Base-by-base conservation (phyloP, 92 coral and sea anemone species). In the Actinostola sp. region DNA sequence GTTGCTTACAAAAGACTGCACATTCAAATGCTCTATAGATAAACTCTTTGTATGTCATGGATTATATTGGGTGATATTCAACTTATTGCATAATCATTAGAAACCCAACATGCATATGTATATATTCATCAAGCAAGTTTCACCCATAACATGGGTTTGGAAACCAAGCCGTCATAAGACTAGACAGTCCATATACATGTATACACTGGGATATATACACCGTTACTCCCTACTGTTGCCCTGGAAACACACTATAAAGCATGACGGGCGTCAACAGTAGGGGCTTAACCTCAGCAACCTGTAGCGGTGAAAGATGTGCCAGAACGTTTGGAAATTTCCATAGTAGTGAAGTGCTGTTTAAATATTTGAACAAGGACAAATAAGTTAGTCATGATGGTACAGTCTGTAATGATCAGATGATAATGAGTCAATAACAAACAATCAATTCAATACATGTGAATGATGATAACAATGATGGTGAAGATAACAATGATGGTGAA, bases 221-320 rank as follows among this genome's bases (percentile, higher is more conserved):
- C 11, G 26, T 48, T 57, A 27, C 63, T 49, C 92, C 97, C 92
- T 61, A 80, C 97, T 84, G 92, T 84, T 61, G 86, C 84, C 77
- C 88, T 28, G 33, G 77, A 71, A 70, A 78, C 71, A 66, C 75
- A 29, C 21, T 49, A 33, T 51, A 0, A 51, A 9, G 69, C 67
- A 70, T 77, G 68, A 62, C 58, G 52, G 56, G 61, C 25, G 11
- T 50, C 74, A 71, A 85, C 98, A 91, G 97, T 91, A 94, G 98
- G 98, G 95, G 28, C 62, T 64, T 94, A 94, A 94, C 98, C 98
- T 94, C 98, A 94, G 98, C 98, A 94, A 11, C 98, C 98, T 21
- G 85, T 48, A 8, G 91, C 79, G 2, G 86, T 56, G 30, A 83
- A 86, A 70, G 84, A 89, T 16, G 32, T 73, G 29, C 98, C 98